phyloP scores from a whole-genome alignment of 2,888 invertebrate genomes.

The Hyles lineata region DNA sequence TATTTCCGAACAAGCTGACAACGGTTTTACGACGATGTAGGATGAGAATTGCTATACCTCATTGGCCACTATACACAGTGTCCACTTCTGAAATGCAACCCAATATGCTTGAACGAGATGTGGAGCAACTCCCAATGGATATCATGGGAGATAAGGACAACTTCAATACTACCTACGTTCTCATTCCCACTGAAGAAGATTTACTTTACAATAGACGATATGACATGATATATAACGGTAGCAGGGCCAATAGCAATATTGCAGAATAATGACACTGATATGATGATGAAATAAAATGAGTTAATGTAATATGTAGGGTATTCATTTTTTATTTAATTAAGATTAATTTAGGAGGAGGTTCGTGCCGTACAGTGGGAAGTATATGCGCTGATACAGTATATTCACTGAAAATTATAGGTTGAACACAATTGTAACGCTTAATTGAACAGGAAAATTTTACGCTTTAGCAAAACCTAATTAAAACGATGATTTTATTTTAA shows the following conservation, averaged over 20 bases:
- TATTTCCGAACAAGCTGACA: slow-evolving; percentile 54
- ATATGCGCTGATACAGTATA: too few relatives aligned
- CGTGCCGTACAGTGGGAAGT: too few relatives aligned
- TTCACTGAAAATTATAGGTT: too few relatives aligned
- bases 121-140: slow-evolving; percentile 32
- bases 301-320: too few relatives aligned
- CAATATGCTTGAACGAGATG: background rate
- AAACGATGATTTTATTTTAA: too few relatives aligned
- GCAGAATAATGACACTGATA: slow-evolving; percentile 43
- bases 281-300: too few relatives aligned
- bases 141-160: slow-evolving; percentile 43
- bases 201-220: background rate
- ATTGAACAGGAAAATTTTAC: too few relatives aligned
- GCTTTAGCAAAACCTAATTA: too few relatives aligned
- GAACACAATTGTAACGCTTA: too few relatives aligned
- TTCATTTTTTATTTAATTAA: too few relatives aligned
- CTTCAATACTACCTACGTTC: slow-evolving; percentile 43
- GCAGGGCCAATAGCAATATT: slow-evolving; percentile 43
- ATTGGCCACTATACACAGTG: slow-evolving; percentile 49
- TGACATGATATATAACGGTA: background rate
- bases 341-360: too few relatives aligned
- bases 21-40: slow-evolving; percentile 60
- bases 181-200: slow-evolving; percentile 9
- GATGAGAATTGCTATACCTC: slow-evolving; percentile 50
- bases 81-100: background rate